A percentile compares a stretch with the other conserved stretches of the same genome.
Evolutionary conservation across 2,797 vertebrate species (phyloP).

Genomic region (Rhinella marina): DNA sequence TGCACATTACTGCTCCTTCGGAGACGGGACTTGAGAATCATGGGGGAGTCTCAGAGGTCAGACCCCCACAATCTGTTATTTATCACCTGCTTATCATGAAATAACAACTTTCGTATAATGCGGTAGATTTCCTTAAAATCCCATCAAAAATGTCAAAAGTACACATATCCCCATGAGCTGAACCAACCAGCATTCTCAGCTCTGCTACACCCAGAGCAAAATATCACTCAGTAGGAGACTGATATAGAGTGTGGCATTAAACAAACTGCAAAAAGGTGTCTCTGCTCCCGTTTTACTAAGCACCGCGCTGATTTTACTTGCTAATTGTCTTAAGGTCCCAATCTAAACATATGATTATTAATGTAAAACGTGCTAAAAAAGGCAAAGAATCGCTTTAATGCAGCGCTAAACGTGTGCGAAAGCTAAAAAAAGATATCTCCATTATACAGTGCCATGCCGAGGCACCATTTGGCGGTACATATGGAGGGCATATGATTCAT

Average conservation of each 20-base stretch:
- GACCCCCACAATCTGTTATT: too few relatives aligned
- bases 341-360: background rate
- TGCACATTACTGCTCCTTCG: too few relatives aligned
- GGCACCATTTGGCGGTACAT: too few relatives aligned
- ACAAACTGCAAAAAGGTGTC: background rate
- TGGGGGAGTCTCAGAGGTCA: too few relatives aligned
- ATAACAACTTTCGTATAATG: background rate
- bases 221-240: background rate
- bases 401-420: conserved; percentile 22
- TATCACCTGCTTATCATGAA: too few relatives aligned
- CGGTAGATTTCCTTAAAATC: background rate
- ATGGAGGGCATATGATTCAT: too few relatives aligned
- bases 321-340: background rate
- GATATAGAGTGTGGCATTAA: background rate
- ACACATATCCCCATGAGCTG: background rate
- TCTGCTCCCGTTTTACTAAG: background rate
- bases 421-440: background rate
- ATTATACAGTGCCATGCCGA: too few relatives aligned
- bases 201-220: background rate
- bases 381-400: conserved; percentile 3
- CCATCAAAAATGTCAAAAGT: background rate
- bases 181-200: background rate
- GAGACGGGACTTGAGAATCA: too few relatives aligned
- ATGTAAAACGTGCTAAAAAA: conserved; percentile 25
- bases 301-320: background rate